Conservation (phyloP, 2,888 invertebrate genomes). For the Cataglyphis albicans region DNA sequence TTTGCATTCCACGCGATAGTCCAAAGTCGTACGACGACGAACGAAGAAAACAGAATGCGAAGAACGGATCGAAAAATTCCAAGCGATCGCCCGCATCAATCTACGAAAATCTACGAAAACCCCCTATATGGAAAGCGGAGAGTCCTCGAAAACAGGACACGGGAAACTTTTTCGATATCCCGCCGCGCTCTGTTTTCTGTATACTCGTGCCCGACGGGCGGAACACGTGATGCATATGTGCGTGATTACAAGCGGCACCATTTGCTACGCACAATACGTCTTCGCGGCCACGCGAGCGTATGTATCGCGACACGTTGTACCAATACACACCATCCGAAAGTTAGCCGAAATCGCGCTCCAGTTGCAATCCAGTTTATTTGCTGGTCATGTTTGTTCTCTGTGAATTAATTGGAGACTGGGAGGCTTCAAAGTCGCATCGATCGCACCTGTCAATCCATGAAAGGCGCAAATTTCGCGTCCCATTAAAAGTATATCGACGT, state of each 20-base stretch:
- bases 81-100: slow-evolving; percentile 75
- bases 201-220: background rate
- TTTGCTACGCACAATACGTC: slow-evolving; percentile 47
- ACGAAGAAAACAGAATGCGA: background rate
- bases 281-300: slow-evolving; percentile 14
- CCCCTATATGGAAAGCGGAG: slow-evolving; percentile 48
- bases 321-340: slow-evolving; percentile 43
- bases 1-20: slow-evolving; percentile 32
- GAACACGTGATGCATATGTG: background rate
- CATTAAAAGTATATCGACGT: background rate
- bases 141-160: background rate
- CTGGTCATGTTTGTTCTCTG: slow-evolving; percentile 41
- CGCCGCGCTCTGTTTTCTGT: background rate
- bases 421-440: slow-evolving; percentile 43
- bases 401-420: slow-evolving; percentile 43
- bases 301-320: slow-evolving; percentile 12
- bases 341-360: slow-evolving; percentile 9
- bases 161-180: slow-evolving; percentile 46
- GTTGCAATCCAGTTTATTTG: slow-evolving; percentile 51
- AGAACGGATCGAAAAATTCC: slow-evolving; percentile 55
- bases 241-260: slow-evolving; percentile 37
- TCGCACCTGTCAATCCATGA: background rate
- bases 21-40: background rate
- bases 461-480: slow-evolving; percentile 2
- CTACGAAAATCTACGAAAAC: slow-evolving; percentile 75